These are phyloP conservation scores for Platysternon megacephalum DNA, from an alignment of 2,113 vertebrate genomes.

Conservation along the genomic window DNA sequence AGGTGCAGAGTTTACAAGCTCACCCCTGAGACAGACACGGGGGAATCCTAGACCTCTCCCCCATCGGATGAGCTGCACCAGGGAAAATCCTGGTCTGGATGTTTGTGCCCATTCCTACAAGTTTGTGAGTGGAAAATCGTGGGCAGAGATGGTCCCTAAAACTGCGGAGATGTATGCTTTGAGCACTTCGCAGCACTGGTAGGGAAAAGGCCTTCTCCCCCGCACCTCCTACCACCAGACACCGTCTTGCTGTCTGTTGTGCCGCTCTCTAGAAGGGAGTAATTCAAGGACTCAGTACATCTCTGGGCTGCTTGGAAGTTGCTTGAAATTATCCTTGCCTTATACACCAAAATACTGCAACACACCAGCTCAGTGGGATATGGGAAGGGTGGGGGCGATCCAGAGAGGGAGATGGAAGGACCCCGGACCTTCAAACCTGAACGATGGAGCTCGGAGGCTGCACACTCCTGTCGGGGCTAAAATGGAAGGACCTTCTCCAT, in stretches of 20 bases:
- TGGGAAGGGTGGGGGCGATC: not conserved
- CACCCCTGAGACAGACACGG: not conserved
- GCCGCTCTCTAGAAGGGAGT: not conserved
- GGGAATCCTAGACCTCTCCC: not conserved
- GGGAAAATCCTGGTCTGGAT: not conserved
- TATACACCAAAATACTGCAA: accelerated
- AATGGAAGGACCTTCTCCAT: slow-evolving; percentile 59
- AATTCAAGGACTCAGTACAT: not conserved
- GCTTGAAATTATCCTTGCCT: accelerated
- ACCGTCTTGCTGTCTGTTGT: not conserved
- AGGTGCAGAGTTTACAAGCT: not conserved
- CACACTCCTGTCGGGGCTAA: accelerated
- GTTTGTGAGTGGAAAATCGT: not conserved
- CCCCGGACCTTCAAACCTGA: slow-evolving; percentile 8
- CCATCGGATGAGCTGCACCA: not conserved
- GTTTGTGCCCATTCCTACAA: not conserved
- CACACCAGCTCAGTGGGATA: not conserved
- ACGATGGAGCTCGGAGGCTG: slow-evolving; percentile 30
- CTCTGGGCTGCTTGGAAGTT: not conserved
- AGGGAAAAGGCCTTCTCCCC: not conserved
- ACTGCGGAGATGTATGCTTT: not conserved
- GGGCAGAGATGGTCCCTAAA: not conserved
- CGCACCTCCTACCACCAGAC: not conserved
- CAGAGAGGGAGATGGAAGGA: not conserved
- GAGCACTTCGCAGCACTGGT: not conserved